Conservation (phyloP, 1,140 invertebrate species). For the Planococcus citri region DNA sequence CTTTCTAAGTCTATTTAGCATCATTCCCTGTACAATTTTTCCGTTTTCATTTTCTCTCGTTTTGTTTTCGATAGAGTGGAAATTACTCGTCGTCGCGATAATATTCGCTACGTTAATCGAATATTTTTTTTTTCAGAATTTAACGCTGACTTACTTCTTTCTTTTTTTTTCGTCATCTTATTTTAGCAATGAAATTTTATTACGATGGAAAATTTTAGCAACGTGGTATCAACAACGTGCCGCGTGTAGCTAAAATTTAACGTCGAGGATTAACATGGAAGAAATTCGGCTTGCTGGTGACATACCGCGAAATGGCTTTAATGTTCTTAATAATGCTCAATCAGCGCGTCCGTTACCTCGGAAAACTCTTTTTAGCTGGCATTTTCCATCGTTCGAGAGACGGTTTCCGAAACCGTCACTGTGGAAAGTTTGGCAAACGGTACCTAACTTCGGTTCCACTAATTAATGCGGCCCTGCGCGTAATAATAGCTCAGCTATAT, state of each 20-base stretch:
- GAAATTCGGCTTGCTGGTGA: not conserved
- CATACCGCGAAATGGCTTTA: not conserved
- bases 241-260: not conserved
- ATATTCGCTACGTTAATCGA: not conserved
- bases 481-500: not conserved
- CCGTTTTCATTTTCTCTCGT: not conserved
- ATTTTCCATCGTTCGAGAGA: not conserved
- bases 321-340: not conserved
- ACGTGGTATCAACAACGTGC: too few relatives aligned
- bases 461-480: constrained; percentile 5
- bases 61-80: not conserved
- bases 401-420: not conserved
- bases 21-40: not conserved
- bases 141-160: too few relatives aligned
- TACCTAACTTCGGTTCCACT: constrained; percentile 6
- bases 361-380: not conserved
- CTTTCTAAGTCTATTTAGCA: not conserved
- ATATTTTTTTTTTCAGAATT: not conserved
- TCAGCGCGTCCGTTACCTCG: not conserved
- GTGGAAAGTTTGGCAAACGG: not conserved
- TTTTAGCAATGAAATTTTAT: too few relatives aligned
- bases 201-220: too few relatives aligned
- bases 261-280: not conserved
- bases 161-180: too few relatives aligned
- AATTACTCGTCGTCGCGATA: not conserved